Percentiles rank a stretch among this genome's conserved stretches.
phyloP scores from a whole-genome alignment of 2,797 vertebrate genomes.

The Pelobates cultripes region DNA sequence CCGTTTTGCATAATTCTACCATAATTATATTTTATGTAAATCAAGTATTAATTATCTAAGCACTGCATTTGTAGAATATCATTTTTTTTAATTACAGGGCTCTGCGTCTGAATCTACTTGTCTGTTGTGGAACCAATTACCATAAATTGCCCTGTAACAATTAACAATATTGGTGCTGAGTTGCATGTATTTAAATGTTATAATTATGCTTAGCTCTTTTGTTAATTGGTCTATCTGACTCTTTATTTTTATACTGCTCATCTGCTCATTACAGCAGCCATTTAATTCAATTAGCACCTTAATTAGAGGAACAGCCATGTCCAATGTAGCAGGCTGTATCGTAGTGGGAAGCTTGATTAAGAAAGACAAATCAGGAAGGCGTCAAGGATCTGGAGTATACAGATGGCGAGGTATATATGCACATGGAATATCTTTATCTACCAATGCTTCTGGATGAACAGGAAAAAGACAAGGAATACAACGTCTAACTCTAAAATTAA shows the following conservation, averaged over 20 bases:
- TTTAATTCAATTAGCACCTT: slow-evolving; percentile 99
- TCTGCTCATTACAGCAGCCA: slow-evolving; percentile 95
- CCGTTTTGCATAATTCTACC: slow-evolving; percentile 40
- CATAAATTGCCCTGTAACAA: slow-evolving; percentile 97
- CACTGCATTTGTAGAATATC: slow-evolving; percentile 74
- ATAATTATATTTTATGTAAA: slow-evolving; percentile 75
- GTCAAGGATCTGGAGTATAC: slow-evolving; percentile 59
- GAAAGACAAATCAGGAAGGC: slow-evolving; percentile 87
- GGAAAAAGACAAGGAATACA: too few species aligned
- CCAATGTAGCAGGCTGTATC: slow-evolving; percentile 89
- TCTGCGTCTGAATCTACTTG: slow-evolving; percentile 71
- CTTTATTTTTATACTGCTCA: slow-evolving; percentile 95
- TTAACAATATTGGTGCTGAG: slow-evolving; percentile 90
- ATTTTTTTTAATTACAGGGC: slow-evolving; percentile 77
- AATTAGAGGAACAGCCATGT: slow-evolving; percentile 98
- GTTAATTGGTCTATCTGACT: slow-evolving; percentile 99
- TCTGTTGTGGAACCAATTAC: slow-evolving; percentile 93
- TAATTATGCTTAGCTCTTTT: slow-evolving; percentile 96
- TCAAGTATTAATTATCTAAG: slow-evolving; percentile 80
- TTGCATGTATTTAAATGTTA: slow-evolving; percentile 95
- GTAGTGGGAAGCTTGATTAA: slow-evolving; percentile 84
- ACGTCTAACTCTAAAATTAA: too few species aligned
- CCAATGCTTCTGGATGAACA: slow-evolving; percentile 24
- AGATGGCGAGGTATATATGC: slow-evolving; percentile 71
- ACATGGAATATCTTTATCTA: slow-evolving; percentile 71